Percentiles rank a stretch among this genome's conserved stretches.
Conservation (phyloP, 2,797 vertebrate species). For the Graptemys geographica region DNA sequence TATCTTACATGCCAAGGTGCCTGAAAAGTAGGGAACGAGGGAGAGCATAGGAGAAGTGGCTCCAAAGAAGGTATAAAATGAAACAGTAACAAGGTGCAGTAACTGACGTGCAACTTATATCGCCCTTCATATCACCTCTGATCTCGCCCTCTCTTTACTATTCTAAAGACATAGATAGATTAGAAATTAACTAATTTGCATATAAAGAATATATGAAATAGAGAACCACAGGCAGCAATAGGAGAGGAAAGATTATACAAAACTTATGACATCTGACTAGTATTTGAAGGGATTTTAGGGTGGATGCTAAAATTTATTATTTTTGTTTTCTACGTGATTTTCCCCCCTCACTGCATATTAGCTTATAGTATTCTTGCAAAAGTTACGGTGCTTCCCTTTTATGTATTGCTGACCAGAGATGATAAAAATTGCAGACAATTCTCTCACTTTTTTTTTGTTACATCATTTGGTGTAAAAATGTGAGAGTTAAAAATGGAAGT, state of each 20-base stretch:
- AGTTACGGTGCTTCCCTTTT: background rate
- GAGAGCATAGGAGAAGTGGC: background rate
- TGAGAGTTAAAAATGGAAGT: background rate
- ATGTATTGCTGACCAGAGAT: background rate
- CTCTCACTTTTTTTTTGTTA: background rate
- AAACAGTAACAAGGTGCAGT: conserved; percentile 53
- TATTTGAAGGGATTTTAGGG: conserved; percentile 32
- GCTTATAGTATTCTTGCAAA: background rate
- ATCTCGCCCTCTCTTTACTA: background rate
- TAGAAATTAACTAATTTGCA: background rate
- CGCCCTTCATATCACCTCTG: conserved; percentile 4
- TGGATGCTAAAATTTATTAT: background rate
- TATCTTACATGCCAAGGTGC: background rate
- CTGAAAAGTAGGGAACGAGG: background rate
- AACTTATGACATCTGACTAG: conserved; percentile 32
- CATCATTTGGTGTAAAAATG: conserved; percentile 9
- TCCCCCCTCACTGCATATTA: background rate
- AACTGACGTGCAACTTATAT: conserved; percentile 31
- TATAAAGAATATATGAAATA: background rate
- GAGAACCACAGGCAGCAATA: conserved; percentile 31
- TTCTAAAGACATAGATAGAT: background rate
- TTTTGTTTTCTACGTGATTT: background rate
- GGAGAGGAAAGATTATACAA: background rate
- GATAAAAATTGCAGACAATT: background rate
- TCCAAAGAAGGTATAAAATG: conserved; percentile 56